Evolutionary conservation across 2,797 vertebrate genomes (phyloP), one percentile per base, ranked within the genome.

Genomic region (Acestrorhynchus altus): DNA sequence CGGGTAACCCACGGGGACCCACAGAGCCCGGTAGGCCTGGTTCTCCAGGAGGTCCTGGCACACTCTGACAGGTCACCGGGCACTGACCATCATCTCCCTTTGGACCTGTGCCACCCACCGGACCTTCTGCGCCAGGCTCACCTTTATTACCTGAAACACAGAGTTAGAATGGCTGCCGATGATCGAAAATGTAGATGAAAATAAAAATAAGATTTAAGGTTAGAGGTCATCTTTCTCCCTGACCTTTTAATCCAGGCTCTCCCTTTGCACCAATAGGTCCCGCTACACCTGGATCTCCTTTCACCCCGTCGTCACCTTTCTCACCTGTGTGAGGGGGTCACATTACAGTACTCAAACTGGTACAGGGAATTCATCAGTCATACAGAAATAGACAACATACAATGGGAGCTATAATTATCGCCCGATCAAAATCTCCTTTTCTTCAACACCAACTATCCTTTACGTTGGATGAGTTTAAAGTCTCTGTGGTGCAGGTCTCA

Each of bases 61-160:
- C 44, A 9, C 81, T 42, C 1, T 85, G 81, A 42, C 92, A 93
- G 47, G n/a, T 16, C 0, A 79, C 65, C 0, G 88, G 90, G 81
- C 92, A 92, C 54, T 88, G 54, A 6, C 89, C 90, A 0, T 89
- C 79, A 0, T 87, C 75, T 61, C 92, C 91, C 72, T 90, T 89
- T 8, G 80, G 83, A 40, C 91, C 92, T 4, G n/a, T 76, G 0
- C 81, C 77, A 8, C 92, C 91, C 0, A 18, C n/a, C 4, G 10
- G 83, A 0, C 91, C 91, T 0, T 76, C 79, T 9, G 76, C 0
- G 59, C 92, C 92, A 2, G 0, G 26, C 0, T 89, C 91, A 1
- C 92, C 92, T 68, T 92, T 93, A 0, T 87, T 90, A 77, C 92
- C 92, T 93, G 73, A 22, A 78, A 67, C n/a, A 74, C 9, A 1